Evolutionary conservation across 2,888 invertebrate species (phyloP), one percentile per base, ranked within the genome.

Genomic region (Gandaritis pyraliata): DNA sequence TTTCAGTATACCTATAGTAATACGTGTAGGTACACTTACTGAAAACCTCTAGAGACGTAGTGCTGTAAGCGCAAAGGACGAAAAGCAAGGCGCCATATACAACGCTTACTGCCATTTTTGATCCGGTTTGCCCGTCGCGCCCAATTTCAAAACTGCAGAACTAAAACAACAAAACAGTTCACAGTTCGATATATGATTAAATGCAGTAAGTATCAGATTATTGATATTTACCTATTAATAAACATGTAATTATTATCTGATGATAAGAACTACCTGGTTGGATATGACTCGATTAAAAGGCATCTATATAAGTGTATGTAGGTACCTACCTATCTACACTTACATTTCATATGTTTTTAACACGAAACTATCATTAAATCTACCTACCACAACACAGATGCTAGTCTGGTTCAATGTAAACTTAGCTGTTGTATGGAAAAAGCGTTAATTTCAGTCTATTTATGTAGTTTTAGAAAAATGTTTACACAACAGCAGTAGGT

Each of bases 21-120:
- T 33, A 29, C 29, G 10, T 33, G 33, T 33, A 33, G 23, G 23
- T 0, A 1, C 11, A 78, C 86, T 81, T 75, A 86, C 86, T 86
- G 53, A 76, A 76, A 56, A 81, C 75, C 49, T 82, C 80, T 5
- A 74, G 23, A 3, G 82, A 76, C n/a, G 38, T 30, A 10, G 58
- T 58, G 47, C 55, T 43, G n/a, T 69, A 45, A 46, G 52, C 64
- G 55, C 57, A 70, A 12, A 64, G 11, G 15, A 64, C 39, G n/a
- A 78, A 48, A 29, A 78, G 29, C 4, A 76, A 23, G 38, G 61
- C 60, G 53, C 62, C 65, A 2, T 71, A 54, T 47, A 41, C 49
- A 18, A 51, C 54, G 43, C 50, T 53, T 12, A 30, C 49, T 38
- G 51, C 60, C 70, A 70, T 70, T 1, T 30, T 51, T 38, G 13